These are phyloP conservation scores for Tetragnatha versicolor DNA, from an alignment of 1,140 invertebrate species.

Conservation along the genomic window DNA sequence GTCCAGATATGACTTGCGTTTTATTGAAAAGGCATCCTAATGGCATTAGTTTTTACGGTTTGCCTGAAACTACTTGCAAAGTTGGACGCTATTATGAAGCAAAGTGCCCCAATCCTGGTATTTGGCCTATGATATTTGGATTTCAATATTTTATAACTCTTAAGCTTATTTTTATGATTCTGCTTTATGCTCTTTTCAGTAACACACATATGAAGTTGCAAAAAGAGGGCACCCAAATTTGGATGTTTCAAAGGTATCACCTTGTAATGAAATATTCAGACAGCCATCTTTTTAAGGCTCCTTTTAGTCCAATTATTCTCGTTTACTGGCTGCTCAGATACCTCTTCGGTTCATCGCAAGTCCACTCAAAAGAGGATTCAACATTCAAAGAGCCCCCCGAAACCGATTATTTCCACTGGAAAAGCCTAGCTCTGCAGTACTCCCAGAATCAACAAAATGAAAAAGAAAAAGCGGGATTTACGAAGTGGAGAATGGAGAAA, in stretches of 20 bases:
- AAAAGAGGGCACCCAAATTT: conserved; percentile 61
- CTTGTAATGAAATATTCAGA: conserved; percentile 64
- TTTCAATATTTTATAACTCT: conserved; percentile 64
- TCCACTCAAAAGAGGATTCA: neutral
- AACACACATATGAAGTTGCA: conserved; percentile 61
- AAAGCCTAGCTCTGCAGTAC: conserved; percentile 18
- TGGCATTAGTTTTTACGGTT: neutral
- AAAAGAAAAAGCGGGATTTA: neutral
- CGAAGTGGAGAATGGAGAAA: conserved; percentile 1
- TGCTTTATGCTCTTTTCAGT: conserved; percentile 65
- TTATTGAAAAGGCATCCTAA: neutral
- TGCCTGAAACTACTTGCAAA: conserved; percentile 17
- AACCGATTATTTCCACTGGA: conserved; percentile 29
- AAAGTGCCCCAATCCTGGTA: conserved; percentile 61
- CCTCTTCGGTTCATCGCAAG: neutral
- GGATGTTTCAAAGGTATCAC: conserved; percentile 65
- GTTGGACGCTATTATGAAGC: conserved; percentile 18
- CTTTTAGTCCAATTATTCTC: conserved; percentile 15
- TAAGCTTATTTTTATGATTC: conserved; percentile 63
- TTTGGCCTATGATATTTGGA: conserved; percentile 62
- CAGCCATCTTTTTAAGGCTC: conserved; percentile 53
- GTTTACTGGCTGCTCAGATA: neutral
- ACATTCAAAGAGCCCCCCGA: too few species aligned
- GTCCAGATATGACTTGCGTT: conserved; percentile 6
- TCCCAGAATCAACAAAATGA: neutral